phyloP scores from a whole-genome alignment of 2,113 vertebrate genomes.

The Tragelaphus scriptus region DNA sequence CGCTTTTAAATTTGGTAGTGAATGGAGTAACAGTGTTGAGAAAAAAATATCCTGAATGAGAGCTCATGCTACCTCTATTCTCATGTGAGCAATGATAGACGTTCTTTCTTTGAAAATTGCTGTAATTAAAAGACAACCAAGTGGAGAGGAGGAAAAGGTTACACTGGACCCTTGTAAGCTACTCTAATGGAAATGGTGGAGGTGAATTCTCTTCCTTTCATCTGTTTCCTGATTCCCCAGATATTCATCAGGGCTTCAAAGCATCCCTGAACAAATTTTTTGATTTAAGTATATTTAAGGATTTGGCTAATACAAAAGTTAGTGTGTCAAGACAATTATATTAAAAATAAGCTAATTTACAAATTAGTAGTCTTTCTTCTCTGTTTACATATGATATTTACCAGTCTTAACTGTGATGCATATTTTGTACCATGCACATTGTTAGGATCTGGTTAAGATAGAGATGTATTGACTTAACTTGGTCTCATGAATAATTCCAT shows the following conservation, averaged over 20 bases:
- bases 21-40: neutral
- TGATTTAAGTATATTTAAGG: slow-evolving; percentile 18
- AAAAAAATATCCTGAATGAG: neutral
- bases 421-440: slow-evolving; percentile 24
- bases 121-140: neutral
- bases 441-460: slow-evolving; percentile 41
- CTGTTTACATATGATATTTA: slow-evolving; percentile 21
- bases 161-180: neutral
- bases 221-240: neutral
- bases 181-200: neutral
- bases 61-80: neutral
- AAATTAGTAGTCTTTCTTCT: neutral
- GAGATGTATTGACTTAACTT: slow-evolving; percentile 58
- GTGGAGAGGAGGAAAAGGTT: neutral
- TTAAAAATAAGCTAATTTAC: neutral
- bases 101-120: slow-evolving; percentile 2
- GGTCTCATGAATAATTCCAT: slow-evolving; percentile 50
- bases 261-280: neutral
- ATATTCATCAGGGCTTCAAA: slow-evolving; percentile 30
- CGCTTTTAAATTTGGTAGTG: neutral
- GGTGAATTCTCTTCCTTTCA: slow-evolving; percentile 2
- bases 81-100: neutral
- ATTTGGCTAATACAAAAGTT: slow-evolving; percentile 43
- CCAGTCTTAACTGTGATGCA: neutral
- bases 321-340: slow-evolving; percentile 16